Evolutionary conservation across 2,888 invertebrate genomes (phyloP), one percentile per base, ranked within the genome.

Genomic region (Ectobius pallidus): DNA sequence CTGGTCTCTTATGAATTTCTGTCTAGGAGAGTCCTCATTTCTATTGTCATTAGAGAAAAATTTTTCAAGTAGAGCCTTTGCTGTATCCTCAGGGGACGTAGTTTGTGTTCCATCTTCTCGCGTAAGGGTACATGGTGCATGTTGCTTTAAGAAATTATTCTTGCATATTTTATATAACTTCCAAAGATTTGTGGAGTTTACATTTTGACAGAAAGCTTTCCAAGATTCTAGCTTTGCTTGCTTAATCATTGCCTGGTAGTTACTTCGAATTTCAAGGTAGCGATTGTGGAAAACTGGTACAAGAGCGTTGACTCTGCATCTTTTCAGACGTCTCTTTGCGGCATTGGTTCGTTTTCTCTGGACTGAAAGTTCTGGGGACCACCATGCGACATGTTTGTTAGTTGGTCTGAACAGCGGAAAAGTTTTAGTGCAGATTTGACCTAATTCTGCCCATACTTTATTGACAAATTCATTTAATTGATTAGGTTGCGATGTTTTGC

Each of bases 121-220:
- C 20, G 16, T 16, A n/a, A 49, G n/a, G 4, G 49, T 49, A 6
- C 20, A 4, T n/a, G 49, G 49, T 49, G n/a, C n/a, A 16, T 11
- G 4, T 49, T 49, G 49, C n/a, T 49, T 49, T 6, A n/a, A 4
- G 16, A 49, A 49, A 16, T 49, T 49, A n/a, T 34, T 34, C 11
- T 34, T 34, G 11, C 34, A 34, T 34, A 34, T 34, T 34, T 11
- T 34, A 34, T 34, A n/a, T 4, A 49, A 3, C 4, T 49, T 49
- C 49, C 49, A 49, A n/a, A 49, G 49, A 11, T 49, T 49, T 34
- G 34, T 34, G 49, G 20, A 16, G n/a, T 49, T 49, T 49, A 16
- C 20, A n/a, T 49, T 49, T 49, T 49, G 49, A n/a, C 20, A 49
- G 49, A 49, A 49, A 49, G n/a, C 16, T 49, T 49, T 49, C 49